Conservation (phyloP, 2,113 vertebrate genomes). For the Pyrgilauda ruficollis region DNA sequence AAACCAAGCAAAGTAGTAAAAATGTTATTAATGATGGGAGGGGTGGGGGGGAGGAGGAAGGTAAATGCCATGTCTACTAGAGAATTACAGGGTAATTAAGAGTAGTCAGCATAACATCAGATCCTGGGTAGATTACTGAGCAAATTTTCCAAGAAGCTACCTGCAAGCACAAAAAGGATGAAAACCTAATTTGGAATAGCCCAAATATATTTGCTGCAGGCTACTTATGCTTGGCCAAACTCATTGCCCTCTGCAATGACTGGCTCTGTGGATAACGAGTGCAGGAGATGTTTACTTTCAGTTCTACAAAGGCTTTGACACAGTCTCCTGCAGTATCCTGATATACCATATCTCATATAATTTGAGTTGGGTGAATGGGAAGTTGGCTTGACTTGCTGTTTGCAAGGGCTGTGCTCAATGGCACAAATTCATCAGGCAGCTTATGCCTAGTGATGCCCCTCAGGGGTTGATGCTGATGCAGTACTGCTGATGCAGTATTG, state of each 20-base stretch:
- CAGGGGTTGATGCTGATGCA: not conserved
- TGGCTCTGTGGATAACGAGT: not conserved
- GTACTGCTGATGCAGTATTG: not conserved
- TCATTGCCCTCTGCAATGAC: not conserved
- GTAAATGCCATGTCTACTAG: not conserved
- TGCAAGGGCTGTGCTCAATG: not conserved
- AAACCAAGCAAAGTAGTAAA: not conserved
- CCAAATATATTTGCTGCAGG: not conserved
- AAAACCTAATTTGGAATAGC: not conserved
- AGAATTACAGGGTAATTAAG: not conserved
- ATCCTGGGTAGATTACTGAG: not conserved
- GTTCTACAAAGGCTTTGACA: not conserved
- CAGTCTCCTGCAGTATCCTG: not conserved
- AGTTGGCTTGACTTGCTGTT: not conserved
- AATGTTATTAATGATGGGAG: not conserved
- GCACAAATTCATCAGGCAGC: not conserved
- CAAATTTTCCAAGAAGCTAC: not conserved
- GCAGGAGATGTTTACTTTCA: not conserved
- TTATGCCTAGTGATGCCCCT: not conserved
- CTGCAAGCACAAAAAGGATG: not conserved
- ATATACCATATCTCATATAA: not conserved
- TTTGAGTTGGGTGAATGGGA: not conserved
- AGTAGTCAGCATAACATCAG: not conserved
- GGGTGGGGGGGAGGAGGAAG: fast-evolving
- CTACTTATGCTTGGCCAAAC: not conserved